phyloP scores from a whole-genome alignment of 1,140 invertebrate species.

The Vanessa tameamea region DNA sequence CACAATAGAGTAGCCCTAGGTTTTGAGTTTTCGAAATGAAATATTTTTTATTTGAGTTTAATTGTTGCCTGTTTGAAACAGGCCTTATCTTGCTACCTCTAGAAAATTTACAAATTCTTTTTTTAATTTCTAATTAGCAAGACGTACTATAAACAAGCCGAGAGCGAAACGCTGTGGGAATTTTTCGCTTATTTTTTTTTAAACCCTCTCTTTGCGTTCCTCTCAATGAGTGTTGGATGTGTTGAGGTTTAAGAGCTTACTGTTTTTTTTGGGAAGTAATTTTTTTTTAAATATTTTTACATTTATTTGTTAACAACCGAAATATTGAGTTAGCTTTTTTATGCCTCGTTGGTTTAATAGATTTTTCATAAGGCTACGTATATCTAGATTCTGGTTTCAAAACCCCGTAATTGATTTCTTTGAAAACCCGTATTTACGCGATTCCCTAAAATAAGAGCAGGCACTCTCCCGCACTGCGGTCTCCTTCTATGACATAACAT shows the following conservation, averaged over 20 bases:
- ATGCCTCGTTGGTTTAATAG: too few relatives aligned
- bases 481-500: too few relatives aligned
- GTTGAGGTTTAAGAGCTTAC: neutral
- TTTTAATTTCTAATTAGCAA: constrained; percentile 15
- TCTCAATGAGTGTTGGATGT: neutral
- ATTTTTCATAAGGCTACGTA: too few relatives aligned
- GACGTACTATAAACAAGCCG: neutral
- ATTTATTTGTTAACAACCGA: too few relatives aligned
- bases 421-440: too few relatives aligned
- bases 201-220: neutral
- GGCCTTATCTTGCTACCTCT: neutral
- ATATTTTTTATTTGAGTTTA: neutral
- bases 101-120: constrained; percentile 15
- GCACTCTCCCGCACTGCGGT: too few relatives aligned
- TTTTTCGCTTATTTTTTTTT: neutral
- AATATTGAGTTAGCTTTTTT: too few relatives aligned
- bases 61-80: neutral
- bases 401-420: too few relatives aligned
- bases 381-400: too few relatives aligned
- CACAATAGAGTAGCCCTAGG: too few relatives aligned
- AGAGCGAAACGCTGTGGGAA: neutral
- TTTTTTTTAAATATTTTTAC: too few relatives aligned
- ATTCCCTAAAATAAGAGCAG: too few relatives aligned
- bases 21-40: neutral
- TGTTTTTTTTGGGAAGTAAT: neutral